These are phyloP conservation scores for Triops cancriformis DNA, from an alignment of 1,140 invertebrate genomes.

Conservation along the genomic window DNA sequence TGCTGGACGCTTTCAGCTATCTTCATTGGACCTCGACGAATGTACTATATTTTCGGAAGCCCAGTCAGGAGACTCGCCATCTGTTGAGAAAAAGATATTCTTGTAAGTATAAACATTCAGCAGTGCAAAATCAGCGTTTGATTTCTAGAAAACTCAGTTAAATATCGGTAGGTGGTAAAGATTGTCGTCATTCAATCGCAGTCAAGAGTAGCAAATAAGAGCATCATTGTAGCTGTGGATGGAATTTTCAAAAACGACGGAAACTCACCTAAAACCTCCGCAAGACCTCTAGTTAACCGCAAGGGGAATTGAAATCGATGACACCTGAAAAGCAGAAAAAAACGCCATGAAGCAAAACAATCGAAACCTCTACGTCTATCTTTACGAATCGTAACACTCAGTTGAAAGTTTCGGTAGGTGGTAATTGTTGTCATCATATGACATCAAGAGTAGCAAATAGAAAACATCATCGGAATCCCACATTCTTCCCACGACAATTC, in stretches of 20 bases:
- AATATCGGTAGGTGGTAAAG: conserved; percentile 23
- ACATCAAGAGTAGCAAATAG: conserved; percentile 7
- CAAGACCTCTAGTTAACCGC: not conserved
- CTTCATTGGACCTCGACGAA: too few relatives aligned
- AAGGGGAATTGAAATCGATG: not conserved
- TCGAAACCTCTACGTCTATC: not conserved
- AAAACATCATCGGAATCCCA: not conserved
- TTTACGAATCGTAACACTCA: not conserved
- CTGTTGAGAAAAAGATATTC: too few relatives aligned
- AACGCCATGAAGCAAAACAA: not conserved
- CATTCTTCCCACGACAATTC: not conserved
- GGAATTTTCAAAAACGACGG: not conserved
- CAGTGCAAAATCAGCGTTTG: not conserved
- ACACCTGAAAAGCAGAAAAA: too few relatives aligned
- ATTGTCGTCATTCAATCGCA: conserved; percentile 27
- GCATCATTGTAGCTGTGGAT: not conserved
- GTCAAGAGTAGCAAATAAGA: conserved; percentile 28
- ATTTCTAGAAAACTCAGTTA: conserved; percentile 8
- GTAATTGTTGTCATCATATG: conserved; percentile 14
- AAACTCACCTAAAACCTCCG: not conserved
- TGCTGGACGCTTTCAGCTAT: too few relatives aligned
- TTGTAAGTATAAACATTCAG: not conserved
- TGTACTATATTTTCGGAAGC: too few relatives aligned
- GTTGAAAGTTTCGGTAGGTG: not conserved
- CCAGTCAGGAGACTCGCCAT: too few relatives aligned